Evolutionary conservation across 2,888 invertebrate species (phyloP).

Genomic region (Philaethria dido): DNA sequence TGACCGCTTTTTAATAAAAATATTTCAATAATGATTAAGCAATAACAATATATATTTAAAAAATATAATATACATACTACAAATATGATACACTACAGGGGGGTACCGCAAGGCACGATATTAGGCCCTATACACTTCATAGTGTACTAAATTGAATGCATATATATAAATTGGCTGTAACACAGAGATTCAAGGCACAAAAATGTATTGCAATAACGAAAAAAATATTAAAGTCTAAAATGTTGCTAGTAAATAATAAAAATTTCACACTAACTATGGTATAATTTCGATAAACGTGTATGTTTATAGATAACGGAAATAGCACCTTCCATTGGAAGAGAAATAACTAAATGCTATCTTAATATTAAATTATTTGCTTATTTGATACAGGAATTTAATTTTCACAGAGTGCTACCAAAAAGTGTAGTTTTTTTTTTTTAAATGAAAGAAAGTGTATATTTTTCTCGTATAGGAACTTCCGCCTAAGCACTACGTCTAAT

Average conservation of each 20-base stretch:
- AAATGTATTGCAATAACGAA: slow-evolving; percentile 38
- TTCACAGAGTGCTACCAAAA: slow-evolving; percentile 1
- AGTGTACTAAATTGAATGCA: slow-evolving; percentile 25
- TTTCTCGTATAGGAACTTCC: slow-evolving; percentile 33
- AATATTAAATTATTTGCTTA: slow-evolving; percentile 32
- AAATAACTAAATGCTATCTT: slow-evolving; percentile 37
- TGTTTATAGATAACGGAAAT: slow-evolving; percentile 36
- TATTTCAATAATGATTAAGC: slow-evolving; percentile 19
- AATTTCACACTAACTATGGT: slow-evolving; percentile 7
- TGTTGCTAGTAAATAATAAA: slow-evolving; percentile 20
- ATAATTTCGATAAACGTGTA: slow-evolving; percentile 15
- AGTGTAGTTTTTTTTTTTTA: not conserved
- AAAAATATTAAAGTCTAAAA: slow-evolving; percentile 2
- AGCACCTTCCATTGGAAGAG: slow-evolving; percentile 70
- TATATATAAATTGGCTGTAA: slow-evolving; percentile 27
- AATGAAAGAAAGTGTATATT: not conserved
- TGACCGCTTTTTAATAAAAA: not conserved
- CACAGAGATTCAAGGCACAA: slow-evolving; percentile 51
- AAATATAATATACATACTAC: slow-evolving; percentile 22
- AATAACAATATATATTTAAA: slow-evolving; percentile 20
- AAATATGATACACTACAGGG: slow-evolving; percentile 28
- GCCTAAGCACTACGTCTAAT: slow-evolving; percentile 32
- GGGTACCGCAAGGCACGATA: slow-evolving; percentile 57
- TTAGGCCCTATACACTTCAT: slow-evolving; percentile 51
- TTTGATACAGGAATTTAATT: slow-evolving; percentile 38